Evolutionary conservation across 2,888 invertebrate genomes (phyloP).

Genomic region (Ceriagrion tenellum): DNA sequence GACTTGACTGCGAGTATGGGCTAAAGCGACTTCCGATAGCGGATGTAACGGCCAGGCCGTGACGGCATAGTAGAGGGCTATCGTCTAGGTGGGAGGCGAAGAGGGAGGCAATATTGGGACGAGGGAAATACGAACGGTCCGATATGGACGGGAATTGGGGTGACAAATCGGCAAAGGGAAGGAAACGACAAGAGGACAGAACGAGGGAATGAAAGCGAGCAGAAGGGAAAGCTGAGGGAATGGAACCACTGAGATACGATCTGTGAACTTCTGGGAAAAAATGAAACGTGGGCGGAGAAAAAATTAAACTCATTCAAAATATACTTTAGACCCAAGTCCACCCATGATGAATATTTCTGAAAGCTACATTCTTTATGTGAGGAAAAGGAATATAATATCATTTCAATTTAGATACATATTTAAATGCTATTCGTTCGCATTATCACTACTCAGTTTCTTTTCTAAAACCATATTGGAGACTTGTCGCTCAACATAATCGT

Average conservation of each 20-base stretch:
- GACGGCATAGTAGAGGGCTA: not conserved
- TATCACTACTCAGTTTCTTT: too few relatives aligned
- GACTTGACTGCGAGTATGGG: not conserved
- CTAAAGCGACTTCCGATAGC: conserved; percentile 48
- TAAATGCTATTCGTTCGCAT: too few relatives aligned
- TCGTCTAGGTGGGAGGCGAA: not conserved
- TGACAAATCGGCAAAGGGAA: not conserved
- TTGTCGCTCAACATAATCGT: too few relatives aligned
- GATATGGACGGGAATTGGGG: not conserved
- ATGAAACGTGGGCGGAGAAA: too few relatives aligned
- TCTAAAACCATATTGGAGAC: too few relatives aligned
- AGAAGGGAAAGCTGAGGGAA: not conserved
- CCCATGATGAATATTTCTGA: too few relatives aligned
- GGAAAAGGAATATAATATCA: too few relatives aligned
- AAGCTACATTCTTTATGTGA: too few relatives aligned
- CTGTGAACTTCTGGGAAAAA: not conserved
- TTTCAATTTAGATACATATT: too few relatives aligned
- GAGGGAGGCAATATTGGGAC: not conserved
- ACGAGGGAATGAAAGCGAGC: not conserved
- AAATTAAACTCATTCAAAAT: too few relatives aligned
- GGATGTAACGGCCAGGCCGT: conserved; percentile 28
- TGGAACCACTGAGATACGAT: not conserved
- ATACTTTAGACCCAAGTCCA: too few relatives aligned
- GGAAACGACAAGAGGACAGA: not conserved
- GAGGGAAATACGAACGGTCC: not conserved